Conservation (phyloP, 2,888 invertebrate species). For the Aleiodes alternator region DNA sequence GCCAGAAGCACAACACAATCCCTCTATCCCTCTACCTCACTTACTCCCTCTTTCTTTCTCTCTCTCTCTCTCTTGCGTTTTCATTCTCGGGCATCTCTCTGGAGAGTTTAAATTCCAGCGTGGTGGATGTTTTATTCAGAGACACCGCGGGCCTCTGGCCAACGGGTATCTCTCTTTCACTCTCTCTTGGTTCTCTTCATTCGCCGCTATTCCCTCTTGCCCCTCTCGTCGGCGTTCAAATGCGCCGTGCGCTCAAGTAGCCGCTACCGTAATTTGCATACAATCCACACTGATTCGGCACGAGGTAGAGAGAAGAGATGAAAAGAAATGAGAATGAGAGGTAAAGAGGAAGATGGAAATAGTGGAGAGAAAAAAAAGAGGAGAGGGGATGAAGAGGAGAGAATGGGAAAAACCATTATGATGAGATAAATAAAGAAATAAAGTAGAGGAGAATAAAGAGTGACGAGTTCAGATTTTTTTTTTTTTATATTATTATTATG, state of each 20-base stretch:
- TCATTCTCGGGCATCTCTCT: slow-evolving; percentile 53
- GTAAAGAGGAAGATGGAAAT: not conserved
- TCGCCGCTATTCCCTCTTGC: slow-evolving; percentile 39
- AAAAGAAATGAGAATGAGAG: slow-evolving; percentile 34
- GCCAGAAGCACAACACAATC: slow-evolving; percentile 39
- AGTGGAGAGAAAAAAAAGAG: not conserved
- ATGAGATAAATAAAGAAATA: slow-evolving; percentile 34
- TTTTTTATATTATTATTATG: not conserved
- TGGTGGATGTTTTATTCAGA: slow-evolving; percentile 74
- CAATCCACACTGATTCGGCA: slow-evolving; percentile 70
- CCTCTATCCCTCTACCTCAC: slow-evolving; percentile 21
- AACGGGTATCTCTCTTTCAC: slow-evolving; percentile 34
- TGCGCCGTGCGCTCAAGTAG: slow-evolving; percentile 69
- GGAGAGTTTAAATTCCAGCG: slow-evolving; percentile 68
- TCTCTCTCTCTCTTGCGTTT: slow-evolving; percentile 38
- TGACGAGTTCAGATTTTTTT: slow-evolving; percentile 24
- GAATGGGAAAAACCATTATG: slow-evolving; percentile 12
- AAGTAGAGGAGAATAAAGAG: slow-evolving; percentile 15
- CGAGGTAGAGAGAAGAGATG: slow-evolving; percentile 37
- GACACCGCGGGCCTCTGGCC: slow-evolving; percentile 69
- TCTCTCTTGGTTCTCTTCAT: slow-evolving; percentile 36
- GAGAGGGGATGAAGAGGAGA: slow-evolving; percentile 11
- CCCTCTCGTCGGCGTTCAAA: slow-evolving; percentile 61
- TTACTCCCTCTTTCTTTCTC: slow-evolving; percentile 23
- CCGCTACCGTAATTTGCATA: slow-evolving; percentile 74